A percentile compares a stretch with the other conserved stretches of the same genome.
These are phyloP conservation scores for Pseudomyrmex dendroicus DNA, from an alignment of 1,140 invertebrate genomes.

Conservation along the genomic window DNA sequence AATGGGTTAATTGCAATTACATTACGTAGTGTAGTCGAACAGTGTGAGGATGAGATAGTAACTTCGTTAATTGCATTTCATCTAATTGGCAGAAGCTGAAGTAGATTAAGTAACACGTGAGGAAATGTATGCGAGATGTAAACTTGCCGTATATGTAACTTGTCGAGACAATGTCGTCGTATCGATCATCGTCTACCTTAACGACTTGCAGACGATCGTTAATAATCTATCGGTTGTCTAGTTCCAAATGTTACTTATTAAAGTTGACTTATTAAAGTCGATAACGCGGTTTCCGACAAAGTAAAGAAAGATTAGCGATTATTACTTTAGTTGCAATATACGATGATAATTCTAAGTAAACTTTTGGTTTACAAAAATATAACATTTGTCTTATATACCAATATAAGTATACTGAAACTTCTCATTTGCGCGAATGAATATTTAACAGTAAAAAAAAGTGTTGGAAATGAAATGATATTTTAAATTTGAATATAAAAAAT, in stretches of 20 bases:
- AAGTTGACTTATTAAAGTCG: not conserved
- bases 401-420: too few species aligned
- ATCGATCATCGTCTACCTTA: constrained; percentile 64
- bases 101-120: not conserved
- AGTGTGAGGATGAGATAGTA: constrained; percentile 35
- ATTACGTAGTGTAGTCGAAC: constrained; percentile 7
- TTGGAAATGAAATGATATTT: too few species aligned
- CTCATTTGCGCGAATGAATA: too few species aligned
- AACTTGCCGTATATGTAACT: not conserved
- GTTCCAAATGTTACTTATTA: not conserved
- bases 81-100: constrained; percentile 58
- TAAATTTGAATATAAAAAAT: too few species aligned
- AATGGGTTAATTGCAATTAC: constrained; percentile 60
- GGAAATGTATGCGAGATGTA: constrained; percentile 16
- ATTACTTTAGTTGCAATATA: too few species aligned
- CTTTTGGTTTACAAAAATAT: too few species aligned
- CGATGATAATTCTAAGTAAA: too few species aligned
- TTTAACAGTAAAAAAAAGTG: too few species aligned
- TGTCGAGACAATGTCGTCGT: constrained; percentile 14
- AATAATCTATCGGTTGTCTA: constrained; percentile 49
- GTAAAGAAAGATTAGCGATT: not conserved
- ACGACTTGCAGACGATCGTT: constrained; percentile 60
- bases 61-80: constrained; percentile 68
- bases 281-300: not conserved
- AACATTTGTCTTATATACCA: too few species aligned